Evolutionary conservation across 2,113 vertebrate species (phyloP).

Genomic region (Stigmatopora argus): DNA sequence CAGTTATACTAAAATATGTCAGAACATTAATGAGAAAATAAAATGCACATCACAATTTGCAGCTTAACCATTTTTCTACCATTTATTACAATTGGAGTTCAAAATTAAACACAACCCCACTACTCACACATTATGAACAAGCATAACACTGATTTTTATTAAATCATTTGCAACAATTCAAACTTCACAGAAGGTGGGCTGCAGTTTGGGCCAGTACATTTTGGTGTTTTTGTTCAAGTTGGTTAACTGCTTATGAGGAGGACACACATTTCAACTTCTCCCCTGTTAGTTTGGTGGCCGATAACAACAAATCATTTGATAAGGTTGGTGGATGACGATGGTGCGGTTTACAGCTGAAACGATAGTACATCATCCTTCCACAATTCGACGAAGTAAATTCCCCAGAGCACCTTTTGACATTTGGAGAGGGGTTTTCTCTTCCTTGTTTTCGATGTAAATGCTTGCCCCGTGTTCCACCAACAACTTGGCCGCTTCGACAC

Average conservation of each 20-base stretch:
- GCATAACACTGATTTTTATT: slow-evolving; percentile 16
- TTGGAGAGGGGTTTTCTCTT: slow-evolving; percentile 91
- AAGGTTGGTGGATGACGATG: slow-evolving; percentile 8
- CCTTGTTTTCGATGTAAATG: slow-evolving; percentile 96
- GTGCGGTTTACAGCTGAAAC: slow-evolving; percentile 2
- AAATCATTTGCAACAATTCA: slow-evolving; percentile 14
- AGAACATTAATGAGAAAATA: no score
- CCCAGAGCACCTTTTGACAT: slow-evolving; percentile 81
- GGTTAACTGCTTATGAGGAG: not conserved
- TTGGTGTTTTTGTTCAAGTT: slow-evolving; percentile 10
- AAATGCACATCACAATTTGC: not conserved
- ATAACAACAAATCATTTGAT: slow-evolving; percentile 1
- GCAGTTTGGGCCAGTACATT: slow-evolving; percentile 6
- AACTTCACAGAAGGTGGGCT: slow-evolving; percentile 30
- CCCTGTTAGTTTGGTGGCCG: slow-evolving; percentile 13
- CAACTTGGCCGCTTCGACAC: slow-evolving; percentile 88
- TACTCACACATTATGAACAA: not conserved
- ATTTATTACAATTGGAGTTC: not conserved
- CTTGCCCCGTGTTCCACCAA: slow-evolving; percentile 90
- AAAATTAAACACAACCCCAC: not conserved
- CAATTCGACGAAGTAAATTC: slow-evolving; percentile 78
- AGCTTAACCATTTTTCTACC: not conserved
- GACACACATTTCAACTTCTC: slow-evolving; percentile 5
- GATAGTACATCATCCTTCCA: slow-evolving; percentile 77
- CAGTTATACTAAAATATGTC: no score